phyloP scores from a whole-genome alignment of 2,113 vertebrate species.

The Calonectris borealis region DNA sequence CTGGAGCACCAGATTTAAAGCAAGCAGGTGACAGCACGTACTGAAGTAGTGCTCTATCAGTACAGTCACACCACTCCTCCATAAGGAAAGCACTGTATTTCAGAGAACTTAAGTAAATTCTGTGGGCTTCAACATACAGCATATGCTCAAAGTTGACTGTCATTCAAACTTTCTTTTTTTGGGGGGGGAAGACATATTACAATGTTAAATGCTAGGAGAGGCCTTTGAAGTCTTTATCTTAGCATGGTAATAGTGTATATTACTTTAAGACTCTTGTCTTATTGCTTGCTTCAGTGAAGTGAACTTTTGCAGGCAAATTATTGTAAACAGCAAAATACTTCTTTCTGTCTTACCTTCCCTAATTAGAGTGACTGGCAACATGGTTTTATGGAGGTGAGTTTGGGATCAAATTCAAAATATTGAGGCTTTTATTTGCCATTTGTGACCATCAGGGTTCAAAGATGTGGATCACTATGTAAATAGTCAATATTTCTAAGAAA shows the following conservation, averaged over 20 bases:
- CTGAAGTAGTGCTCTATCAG: background rate
- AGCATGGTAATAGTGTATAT: background rate
- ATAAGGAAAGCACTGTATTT: background rate
- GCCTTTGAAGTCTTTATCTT: background rate
- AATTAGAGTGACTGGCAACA: background rate
- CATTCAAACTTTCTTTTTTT: background rate
- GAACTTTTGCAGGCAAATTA: background rate
- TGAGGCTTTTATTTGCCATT: background rate
- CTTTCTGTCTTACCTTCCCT: background rate
- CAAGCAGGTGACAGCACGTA: background rate
- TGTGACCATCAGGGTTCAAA: background rate
- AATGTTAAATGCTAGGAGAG: background rate
- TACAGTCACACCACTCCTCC: background rate
- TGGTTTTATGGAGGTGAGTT: background rate
- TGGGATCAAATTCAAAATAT: background rate
- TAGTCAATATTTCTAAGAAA: background rate
- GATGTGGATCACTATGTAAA: background rate
- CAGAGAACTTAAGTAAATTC: background rate
- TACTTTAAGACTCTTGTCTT: background rate
- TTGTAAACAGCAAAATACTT: background rate
- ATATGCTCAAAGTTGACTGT: background rate
- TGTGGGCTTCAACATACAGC: background rate
- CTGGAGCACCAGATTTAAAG: background rate
- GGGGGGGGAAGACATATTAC: background rate
- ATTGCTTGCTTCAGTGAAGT: background rate